Evolutionary conservation across 2,888 invertebrate genomes (phyloP), one percentile per base, ranked within the genome.

Genomic region (Acanthosepion pharaonis): DNA sequence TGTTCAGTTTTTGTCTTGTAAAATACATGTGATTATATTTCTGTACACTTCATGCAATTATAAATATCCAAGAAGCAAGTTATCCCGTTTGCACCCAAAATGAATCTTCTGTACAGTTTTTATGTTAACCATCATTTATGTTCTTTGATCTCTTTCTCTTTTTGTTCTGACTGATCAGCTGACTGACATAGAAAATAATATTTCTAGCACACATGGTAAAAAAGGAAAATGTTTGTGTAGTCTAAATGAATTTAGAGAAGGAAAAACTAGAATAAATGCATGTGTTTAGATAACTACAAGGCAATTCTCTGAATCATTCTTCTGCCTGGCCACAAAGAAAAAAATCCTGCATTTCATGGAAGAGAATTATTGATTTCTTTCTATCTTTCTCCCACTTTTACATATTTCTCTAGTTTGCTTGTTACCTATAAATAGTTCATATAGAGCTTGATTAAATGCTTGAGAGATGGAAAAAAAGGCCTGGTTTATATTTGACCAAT

Each of bases 201-300:
- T n/a, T 78, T n/a, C n/a, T 5, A n/a, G n/a, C 11, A 18, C n/a
- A 4, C n/a, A 33, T 78, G 11, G n/a, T n/a, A 33, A n/a, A n/a
- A 33, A 4, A n/a, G 18, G n/a, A 78, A 78, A 15, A n/a, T 78
- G 78, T 11, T 78, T 78, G n/a, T n/a, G n/a, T n/a, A n/a, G n/a
- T n/a, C n/a, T n/a, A n/a, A n/a, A n/a, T n/a, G n/a, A n/a, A 78
- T 78, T 78, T 8, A 25, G 64, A 28, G 8, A 25, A 28, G 64
- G n/a, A 18, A 11, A 33, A 33, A n/a, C n/a, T 9, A 8, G 33
- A 33, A 33, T 33, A 15, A 78, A 78, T 33, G n/a, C n/a, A 15
- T n/a, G n/a, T 78, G n/a, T 78, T 78, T 78, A n/a, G 78, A 33
- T 78, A 78, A 78, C 78, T 78, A 78, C 78, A 78, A 78, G 78